Evolutionary conservation across 2,888 invertebrate species (phyloP), one percentile per base, ranked within the genome.

Genomic region (Ophion ventricosus): DNA sequence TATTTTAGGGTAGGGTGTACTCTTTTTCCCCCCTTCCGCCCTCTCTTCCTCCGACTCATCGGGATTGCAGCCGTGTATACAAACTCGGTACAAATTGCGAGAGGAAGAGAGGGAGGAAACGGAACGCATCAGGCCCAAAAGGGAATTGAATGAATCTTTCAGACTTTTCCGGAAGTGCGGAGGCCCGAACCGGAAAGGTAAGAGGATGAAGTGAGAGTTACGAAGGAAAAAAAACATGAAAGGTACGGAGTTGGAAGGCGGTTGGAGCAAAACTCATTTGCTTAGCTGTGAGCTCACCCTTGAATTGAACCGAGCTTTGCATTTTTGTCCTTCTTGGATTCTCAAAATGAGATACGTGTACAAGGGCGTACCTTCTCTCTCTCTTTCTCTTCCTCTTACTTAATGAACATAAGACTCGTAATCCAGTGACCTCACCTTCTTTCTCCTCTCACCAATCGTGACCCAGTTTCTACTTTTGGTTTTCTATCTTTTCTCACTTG

Each of bases 241-340:
- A 77, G 14, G 25, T 35, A 23, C 64, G 23, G 26, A 29, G 49
- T 72, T 43, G 43, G 40, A 69, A 76, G 70, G 57, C 56, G 67
- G 83, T 79, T 84, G 70, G 86, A 75, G 86, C 2, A 43, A 87
- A 85, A 86, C 86, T 88, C 88, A 89, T 91, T 92, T 90, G 91
- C 90, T 90, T 89, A 85, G 86, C 43, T 43, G 14, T 70, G 83
- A 86, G 80, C 87, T 61, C 73, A 61, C 83, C 86, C 82, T 83
- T 90, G 90, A 91, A 90, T 89, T 88, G 85, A 87, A 84, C 84
- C 83, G 56, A 76, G 79, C 75, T 57, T 64, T 10, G 3, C 1
- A 4, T 25, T 56, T 56, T 35, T 25, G n/a, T 63, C n/a, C 40
- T 29, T 70, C 20, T 59, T 59, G 59, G 40, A 72, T 80, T 76